phyloP scores from a whole-genome alignment of 2,797 vertebrate genomes.

The Brachyrhaphis roseni region DNA sequence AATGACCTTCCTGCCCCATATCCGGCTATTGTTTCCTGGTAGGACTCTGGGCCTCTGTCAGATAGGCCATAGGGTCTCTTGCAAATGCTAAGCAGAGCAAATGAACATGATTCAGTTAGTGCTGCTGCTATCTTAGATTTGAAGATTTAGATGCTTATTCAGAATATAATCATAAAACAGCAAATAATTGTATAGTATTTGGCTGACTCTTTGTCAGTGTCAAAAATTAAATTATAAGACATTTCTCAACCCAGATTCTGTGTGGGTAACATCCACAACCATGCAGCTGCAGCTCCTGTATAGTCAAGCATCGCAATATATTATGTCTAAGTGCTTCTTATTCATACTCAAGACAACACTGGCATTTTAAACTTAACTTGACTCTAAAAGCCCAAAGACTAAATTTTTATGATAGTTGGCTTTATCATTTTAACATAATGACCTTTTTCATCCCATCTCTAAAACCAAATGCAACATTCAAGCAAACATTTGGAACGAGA shows the following conservation, averaged over 20 bases:
- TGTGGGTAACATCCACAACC: background rate
- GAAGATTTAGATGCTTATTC: constrained; percentile 4
- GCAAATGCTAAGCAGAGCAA: constrained; percentile 26
- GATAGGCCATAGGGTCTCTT: constrained; percentile 21
- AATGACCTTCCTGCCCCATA: constrained; percentile 22
- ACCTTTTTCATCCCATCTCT: background rate
- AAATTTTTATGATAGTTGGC: background rate
- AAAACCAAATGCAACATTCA: background rate
- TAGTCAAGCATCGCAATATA: background rate
- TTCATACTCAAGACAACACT: background rate
- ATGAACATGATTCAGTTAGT: constrained; percentile 28
- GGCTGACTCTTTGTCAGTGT: background rate
- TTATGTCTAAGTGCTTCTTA: background rate
- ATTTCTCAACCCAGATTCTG: background rate
- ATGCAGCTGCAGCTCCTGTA: background rate
- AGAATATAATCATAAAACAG: background rate
- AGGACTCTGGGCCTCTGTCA: constrained; percentile 18
- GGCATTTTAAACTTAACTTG: background rate
- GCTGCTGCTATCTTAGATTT: constrained; percentile 9
- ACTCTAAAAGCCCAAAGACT: background rate
- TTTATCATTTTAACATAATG: background rate
- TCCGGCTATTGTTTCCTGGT: constrained; percentile 54
- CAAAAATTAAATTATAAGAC: background rate
- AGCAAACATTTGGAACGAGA: background rate
- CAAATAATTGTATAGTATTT: background rate